These are phyloP conservation scores for Fistularia commersonii DNA, from an alignment of 2,797 vertebrate species.

Conservation along the genomic window DNA sequence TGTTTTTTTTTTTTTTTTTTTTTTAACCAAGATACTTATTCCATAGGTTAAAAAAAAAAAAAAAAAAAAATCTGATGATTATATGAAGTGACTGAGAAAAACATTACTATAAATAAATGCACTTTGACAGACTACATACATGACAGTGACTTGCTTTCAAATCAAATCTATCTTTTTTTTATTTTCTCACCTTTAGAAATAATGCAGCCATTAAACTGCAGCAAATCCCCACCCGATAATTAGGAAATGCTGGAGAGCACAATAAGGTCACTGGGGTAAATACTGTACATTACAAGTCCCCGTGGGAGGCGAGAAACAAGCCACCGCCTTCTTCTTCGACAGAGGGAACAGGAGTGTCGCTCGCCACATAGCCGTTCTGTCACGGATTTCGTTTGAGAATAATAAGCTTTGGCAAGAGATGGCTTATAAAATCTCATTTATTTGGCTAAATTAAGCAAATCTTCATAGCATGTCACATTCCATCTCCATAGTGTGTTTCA, in stretches of 20 bases:
- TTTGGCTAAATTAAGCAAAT: slow-evolving; percentile 61
- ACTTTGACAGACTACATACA: no score
- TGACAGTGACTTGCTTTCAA: no score
- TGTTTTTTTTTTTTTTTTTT: no score
- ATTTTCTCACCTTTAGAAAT: no score
- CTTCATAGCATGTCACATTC: slow-evolving; percentile 44
- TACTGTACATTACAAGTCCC: background rate
- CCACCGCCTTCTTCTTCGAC: background rate
- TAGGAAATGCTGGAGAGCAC: slow-evolving; percentile 1
- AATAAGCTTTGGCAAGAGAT: slow-evolving; percentile 32
- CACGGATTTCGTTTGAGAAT: slow-evolving; percentile 31
- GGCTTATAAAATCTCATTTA: slow-evolving; percentile 61
- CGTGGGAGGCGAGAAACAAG: background rate
- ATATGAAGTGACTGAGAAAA: no score
- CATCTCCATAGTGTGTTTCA: slow-evolving; percentile 40
- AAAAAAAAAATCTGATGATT: no score
- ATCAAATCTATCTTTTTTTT: no score
- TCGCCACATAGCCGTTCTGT: slow-evolving; percentile 10
- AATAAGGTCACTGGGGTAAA: background rate
- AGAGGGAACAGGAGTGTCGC: slow-evolving; percentile 10
- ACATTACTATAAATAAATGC: no score
- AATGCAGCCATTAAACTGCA: background rate
- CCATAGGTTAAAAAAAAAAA: no score
- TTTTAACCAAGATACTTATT: no score
- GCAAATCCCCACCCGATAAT: background rate